Conservation (phyloP, 2,113 vertebrate genomes). For the Mirounga angustirostris region DNA sequence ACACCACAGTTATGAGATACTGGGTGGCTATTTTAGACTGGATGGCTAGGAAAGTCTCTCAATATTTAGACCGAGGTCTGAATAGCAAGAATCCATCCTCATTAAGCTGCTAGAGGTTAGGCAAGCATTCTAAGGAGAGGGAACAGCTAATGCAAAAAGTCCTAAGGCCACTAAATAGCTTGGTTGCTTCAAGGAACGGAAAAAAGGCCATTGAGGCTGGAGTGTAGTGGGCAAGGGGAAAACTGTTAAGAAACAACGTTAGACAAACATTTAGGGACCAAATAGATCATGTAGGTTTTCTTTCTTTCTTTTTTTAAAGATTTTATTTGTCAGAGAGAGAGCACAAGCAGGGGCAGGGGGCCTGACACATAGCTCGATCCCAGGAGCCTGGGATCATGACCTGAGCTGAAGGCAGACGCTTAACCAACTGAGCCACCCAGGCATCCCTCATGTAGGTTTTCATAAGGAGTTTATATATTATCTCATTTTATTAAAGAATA, state of each 20-base stretch:
- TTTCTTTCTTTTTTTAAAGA: not conserved
- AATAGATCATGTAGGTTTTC: not conserved
- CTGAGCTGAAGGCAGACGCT: not conserved
- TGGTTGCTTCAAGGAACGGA: not conserved
- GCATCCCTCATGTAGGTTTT: not conserved
- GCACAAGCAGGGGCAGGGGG: not conserved
- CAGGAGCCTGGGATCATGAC: not conserved
- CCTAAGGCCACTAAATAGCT: not conserved
- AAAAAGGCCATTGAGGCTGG: not conserved
- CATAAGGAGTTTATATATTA: not conserved
- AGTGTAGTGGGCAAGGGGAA: not conserved
- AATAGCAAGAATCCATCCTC: slow-evolving; percentile 26
- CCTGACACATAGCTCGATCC: not conserved
- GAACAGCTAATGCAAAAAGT: not conserved
- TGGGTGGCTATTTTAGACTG: not conserved
- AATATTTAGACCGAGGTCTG: not conserved
- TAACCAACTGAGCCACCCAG: not conserved
- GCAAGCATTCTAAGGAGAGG: not conserved
- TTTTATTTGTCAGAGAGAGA: not conserved
- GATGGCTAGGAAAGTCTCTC: not conserved
- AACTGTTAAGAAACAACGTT: not conserved
- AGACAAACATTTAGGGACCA: slow-evolving; percentile 15
- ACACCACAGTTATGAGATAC: not conserved
- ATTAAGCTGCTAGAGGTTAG: not conserved
- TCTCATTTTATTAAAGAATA: not conserved